These are phyloP conservation scores for Chironomus tentans DNA, from an alignment of 2,888 invertebrate genomes.

Conservation along the genomic window DNA sequence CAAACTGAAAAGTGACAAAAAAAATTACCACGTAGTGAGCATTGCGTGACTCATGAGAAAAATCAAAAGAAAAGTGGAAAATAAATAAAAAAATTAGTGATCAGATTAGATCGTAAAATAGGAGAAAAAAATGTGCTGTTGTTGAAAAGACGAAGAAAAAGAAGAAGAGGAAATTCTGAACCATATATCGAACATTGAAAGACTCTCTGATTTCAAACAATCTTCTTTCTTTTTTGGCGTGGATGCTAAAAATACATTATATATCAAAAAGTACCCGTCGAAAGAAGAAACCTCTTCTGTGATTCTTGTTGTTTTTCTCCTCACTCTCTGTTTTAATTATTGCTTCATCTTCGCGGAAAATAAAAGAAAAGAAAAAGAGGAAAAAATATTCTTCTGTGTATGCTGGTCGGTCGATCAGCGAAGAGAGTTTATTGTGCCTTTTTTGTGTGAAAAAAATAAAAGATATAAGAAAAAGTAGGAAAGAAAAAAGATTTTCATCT, in stretches of 20 bases:
- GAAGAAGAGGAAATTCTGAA: not conserved
- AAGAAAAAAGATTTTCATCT: not conserved
- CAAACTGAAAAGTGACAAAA: too few species aligned
- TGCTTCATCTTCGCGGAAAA: constrained; percentile 15
- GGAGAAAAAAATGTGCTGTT: not conserved
- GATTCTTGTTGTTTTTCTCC: constrained; percentile 19
- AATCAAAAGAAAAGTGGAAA: not conserved
- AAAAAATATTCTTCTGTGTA: not conserved
- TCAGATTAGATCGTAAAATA: not conserved
- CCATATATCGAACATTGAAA: not conserved
- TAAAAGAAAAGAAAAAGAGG: not conserved
- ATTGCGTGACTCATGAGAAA: not conserved
- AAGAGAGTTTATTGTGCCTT: constrained; percentile 1
- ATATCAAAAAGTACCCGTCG: constrained; percentile 1
- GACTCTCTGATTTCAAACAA: constrained; percentile 7
- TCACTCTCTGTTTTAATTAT: constrained; percentile 9
- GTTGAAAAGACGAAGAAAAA: constrained; percentile 1
- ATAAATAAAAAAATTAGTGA: not conserved
- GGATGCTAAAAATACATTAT: constrained; percentile 13
- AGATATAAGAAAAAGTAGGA: not conserved
- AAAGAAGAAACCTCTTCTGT: constrained; percentile 13
- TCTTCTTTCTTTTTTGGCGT: constrained; percentile 13
- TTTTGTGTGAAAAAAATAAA: not conserved
- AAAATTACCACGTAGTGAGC: too few species aligned
- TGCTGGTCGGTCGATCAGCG: not conserved